Percentiles rank a stretch among this genome's conserved stretches.
phyloP scores from a whole-genome alignment of 2,888 invertebrate species.

The Drosophila mettleri region DNA sequence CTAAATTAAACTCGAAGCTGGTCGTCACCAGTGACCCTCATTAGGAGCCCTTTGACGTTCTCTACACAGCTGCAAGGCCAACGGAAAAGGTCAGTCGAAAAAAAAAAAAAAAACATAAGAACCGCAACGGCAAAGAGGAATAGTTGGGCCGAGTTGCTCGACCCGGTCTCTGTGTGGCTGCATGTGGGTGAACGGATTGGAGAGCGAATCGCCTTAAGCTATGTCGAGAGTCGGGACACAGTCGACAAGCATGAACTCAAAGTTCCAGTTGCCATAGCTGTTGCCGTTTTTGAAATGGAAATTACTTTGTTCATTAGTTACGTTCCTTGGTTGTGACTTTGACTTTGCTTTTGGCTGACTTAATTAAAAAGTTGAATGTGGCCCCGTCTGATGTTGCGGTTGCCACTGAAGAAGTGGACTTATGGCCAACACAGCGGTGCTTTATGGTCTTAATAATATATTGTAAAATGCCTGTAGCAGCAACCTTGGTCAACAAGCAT shows the following conservation, averaged over 20 bases:
- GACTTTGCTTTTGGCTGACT: slow-evolving; percentile 64
- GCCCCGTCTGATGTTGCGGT: slow-evolving; percentile 23
- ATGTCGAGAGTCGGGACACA: slow-evolving; percentile 5
- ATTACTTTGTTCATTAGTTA: slow-evolving; percentile 83
- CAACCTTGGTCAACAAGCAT: slow-evolving; percentile 14
- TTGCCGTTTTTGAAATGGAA: slow-evolving; percentile 80
- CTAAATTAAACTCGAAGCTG: slow-evolving; percentile 69
- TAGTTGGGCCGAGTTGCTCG: slow-evolving; percentile 16
- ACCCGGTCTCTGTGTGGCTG: neutral
- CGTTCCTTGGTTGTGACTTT: slow-evolving; percentile 41
- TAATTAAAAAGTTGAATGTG: slow-evolving; percentile 77
- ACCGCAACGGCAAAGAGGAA: slow-evolving; percentile 33
- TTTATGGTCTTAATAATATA: slow-evolving; percentile 48
- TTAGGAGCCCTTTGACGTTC: slow-evolving; percentile 54
- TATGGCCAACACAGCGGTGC: neutral
- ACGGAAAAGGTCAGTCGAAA: slow-evolving; percentile 60
- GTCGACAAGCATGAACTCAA: slow-evolving; percentile 24
- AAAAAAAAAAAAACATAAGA: slow-evolving; percentile 35
- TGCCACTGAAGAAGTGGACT: slow-evolving; percentile 32
- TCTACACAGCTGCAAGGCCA: slow-evolving; percentile 32
- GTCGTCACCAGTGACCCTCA: slow-evolving; percentile 64
- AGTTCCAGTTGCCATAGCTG: slow-evolving; percentile 29
- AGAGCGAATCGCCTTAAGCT: slow-evolving; percentile 51
- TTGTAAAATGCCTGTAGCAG: slow-evolving; percentile 14
- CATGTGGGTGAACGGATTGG: slow-evolving; percentile 41